phyloP scores from a whole-genome alignment of 2,888 invertebrate genomes.

The Tenthredo notha region DNA sequence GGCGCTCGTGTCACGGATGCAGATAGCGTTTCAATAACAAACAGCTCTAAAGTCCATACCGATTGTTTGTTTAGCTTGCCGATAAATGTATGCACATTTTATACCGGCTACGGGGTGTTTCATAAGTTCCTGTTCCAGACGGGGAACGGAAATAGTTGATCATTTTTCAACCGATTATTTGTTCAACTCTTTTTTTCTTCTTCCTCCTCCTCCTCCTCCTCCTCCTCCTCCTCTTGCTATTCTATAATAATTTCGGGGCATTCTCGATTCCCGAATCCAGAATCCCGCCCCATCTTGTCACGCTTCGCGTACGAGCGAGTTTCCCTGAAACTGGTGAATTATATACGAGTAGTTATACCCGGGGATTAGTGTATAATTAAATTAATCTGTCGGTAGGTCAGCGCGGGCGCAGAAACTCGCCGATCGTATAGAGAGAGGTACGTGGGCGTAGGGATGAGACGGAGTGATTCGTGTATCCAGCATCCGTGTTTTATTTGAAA shows the following conservation, averaged over 20 bases:
- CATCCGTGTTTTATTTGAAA: slow-evolving; percentile 38
- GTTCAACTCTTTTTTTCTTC: background rate
- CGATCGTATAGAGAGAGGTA: background rate
- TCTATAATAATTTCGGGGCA: slow-evolving; percentile 8
- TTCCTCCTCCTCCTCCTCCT: background rate
- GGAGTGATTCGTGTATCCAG: slow-evolving; percentile 30
- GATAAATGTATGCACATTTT: slow-evolving; percentile 41
- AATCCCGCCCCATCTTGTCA: slow-evolving; percentile 43
- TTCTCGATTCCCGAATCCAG: slow-evolving; percentile 1
- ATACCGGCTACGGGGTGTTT: slow-evolving; percentile 2
- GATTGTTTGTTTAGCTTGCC: slow-evolving; percentile 48
- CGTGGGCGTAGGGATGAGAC: slow-evolving; percentile 18
- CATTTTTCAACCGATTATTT: background rate
- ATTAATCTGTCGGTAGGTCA: slow-evolving; percentile 49
- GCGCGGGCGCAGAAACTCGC: slow-evolving; percentile 27
- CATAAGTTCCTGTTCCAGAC: background rate
- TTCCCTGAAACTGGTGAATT: slow-evolving; percentile 32
- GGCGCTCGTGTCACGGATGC: slow-evolving; percentile 17
- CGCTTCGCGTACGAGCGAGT: slow-evolving; percentile 33
- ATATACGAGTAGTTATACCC: slow-evolving; percentile 13
- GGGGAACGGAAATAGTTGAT: background rate
- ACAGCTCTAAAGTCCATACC: slow-evolving; percentile 47
- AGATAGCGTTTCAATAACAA: slow-evolving; percentile 44
- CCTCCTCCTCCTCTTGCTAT: background rate
- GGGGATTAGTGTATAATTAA: slow-evolving; percentile 38